These are phyloP conservation scores for Cantharis nigra DNA, from an alignment of 2,888 invertebrate genomes.

Conservation along the genomic window DNA sequence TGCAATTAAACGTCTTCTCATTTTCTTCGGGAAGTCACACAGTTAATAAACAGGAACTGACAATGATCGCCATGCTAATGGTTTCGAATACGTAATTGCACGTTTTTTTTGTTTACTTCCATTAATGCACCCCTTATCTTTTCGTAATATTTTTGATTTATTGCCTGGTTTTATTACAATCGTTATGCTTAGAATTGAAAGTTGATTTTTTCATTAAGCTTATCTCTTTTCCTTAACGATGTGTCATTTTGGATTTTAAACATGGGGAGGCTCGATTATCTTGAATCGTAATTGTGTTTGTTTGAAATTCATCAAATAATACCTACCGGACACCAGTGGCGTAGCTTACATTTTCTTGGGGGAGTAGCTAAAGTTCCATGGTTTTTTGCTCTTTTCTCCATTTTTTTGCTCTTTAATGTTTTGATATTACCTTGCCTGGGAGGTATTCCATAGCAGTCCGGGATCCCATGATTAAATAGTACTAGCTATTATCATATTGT, in stretches of 20 bases:
- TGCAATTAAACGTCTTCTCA: constrained; percentile 49
- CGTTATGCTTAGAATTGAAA: background rate
- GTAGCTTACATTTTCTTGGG: too few species aligned
- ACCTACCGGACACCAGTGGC: background rate
- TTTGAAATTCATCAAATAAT: background rate
- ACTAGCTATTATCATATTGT: too few species aligned
- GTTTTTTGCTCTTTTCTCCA: too few species aligned
- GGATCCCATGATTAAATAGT: too few species aligned
- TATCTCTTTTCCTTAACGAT: background rate
- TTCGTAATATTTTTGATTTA: constrained; percentile 11
- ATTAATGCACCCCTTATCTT: constrained; percentile 10
- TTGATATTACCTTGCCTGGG: too few species aligned
- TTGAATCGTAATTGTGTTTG: background rate
- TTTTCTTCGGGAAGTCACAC: constrained; percentile 52
- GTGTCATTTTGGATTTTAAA: background rate
- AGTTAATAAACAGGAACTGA: constrained; percentile 55
- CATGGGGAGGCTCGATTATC: background rate
- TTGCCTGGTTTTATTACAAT: constrained; percentile 10
- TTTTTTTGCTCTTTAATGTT: too few species aligned
- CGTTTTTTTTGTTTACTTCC: constrained; percentile 43
- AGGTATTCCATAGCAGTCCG: too few species aligned
- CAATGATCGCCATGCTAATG: constrained; percentile 55
- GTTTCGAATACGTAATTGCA: constrained; percentile 55
- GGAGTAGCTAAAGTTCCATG: too few species aligned
- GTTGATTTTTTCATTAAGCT: background rate